Conservation (phyloP, 2,113 vertebrate species). For the Zingel zingel region DNA sequence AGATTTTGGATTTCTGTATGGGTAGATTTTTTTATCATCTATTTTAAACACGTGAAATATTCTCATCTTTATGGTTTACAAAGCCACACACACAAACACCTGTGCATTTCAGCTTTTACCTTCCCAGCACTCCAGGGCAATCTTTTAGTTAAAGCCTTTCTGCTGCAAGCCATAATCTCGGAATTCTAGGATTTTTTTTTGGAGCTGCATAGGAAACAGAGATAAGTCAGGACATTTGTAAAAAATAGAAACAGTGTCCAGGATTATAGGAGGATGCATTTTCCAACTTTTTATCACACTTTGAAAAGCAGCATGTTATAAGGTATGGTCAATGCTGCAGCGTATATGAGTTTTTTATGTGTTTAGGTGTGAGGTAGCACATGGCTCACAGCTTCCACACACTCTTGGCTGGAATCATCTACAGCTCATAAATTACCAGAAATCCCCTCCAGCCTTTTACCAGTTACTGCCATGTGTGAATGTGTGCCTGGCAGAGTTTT, state of each 20-base stretch:
- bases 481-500: background rate
- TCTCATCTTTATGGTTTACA: background rate
- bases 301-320: slow-evolving; percentile 4
- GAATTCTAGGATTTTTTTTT: background rate
- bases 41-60: background rate
- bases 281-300: slow-evolving; percentile 7
- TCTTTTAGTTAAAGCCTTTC: background rate
- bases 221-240: no score
- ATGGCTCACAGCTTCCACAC: slow-evolving; percentile 47
- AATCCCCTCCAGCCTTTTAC: slow-evolving; percentile 19
- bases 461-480: slow-evolving; percentile 25
- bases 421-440: slow-evolving; percentile 61
- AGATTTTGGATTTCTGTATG: background rate
- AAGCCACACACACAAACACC: background rate
- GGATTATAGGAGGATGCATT: background rate
- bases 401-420: slow-evolving; percentile 44
- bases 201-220: background rate
- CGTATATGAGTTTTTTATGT: background rate
- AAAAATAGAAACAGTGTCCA: background rate
- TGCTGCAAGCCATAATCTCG: background rate
- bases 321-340: background rate
- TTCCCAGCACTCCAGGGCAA: no score
- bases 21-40: no score
- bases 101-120: no score
- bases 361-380: slow-evolving; percentile 14